phyloP scores from a whole-genome alignment of 1,140 invertebrate genomes.

The Lordiphosa stackelbergi region DNA sequence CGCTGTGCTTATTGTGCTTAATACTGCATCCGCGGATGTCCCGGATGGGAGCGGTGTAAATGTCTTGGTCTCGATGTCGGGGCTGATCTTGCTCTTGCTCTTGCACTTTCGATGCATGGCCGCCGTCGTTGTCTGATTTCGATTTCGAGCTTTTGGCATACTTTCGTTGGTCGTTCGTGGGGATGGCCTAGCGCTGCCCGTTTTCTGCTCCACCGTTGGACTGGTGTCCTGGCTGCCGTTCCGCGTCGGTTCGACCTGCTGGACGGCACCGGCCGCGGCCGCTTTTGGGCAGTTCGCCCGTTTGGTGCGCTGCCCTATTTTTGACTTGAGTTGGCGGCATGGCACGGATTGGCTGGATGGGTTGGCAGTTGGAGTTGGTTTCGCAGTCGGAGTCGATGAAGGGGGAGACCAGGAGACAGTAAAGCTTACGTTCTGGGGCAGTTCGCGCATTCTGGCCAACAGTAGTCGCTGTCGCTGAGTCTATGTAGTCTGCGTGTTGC shows the following conservation, averaged over 20 bases:
- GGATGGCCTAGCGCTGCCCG: slow-evolving; percentile 7
- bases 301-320: slow-evolving; percentile 5
- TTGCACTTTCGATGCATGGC: slow-evolving; percentile 57
- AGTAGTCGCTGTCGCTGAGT: slow-evolving; percentile 1
- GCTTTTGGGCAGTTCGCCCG: neutral
- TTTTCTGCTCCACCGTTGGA: slow-evolving; percentile 1
- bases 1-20: slow-evolving; percentile 9
- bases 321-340: slow-evolving; percentile 5
- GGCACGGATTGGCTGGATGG: slow-evolving; percentile 11
- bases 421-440: neutral
- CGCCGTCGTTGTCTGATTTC: slow-evolving; percentile 28
- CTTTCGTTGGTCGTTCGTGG: slow-evolving; percentile 13
- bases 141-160: slow-evolving; percentile 28
- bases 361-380: slow-evolving; percentile 9
- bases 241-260: neutral
- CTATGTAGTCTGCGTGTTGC: neutral
- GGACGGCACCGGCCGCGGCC: neutral
- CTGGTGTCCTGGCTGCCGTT: neutral
- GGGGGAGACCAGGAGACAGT: slow-evolving; percentile 9
- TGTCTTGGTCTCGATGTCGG: neutral
- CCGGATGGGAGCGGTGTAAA: neutral
- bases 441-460: slow-evolving; percentile 1
- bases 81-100: slow-evolving; percentile 43
- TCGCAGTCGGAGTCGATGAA: neutral
- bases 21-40: slow-evolving; percentile 5